These are phyloP conservation scores for Anas platyrhynchos DNA, from an alignment of 2,113 vertebrate genomes.

Conservation along the genomic window DNA sequence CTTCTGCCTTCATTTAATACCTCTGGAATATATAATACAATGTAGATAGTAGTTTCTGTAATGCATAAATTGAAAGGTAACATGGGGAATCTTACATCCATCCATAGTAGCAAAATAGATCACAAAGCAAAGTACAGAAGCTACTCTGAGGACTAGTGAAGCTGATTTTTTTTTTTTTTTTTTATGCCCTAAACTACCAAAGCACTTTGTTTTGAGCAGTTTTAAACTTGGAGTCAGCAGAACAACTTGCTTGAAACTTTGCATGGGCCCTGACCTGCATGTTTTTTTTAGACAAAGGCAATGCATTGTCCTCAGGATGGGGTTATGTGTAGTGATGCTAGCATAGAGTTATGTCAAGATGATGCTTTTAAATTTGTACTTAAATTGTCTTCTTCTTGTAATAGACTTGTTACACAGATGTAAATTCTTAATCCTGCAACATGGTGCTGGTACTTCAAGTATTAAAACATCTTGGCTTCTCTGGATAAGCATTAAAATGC, in stretches of 20 bases:
- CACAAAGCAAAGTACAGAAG: not conserved
- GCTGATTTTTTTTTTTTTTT: not conserved
- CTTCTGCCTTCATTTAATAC: not conserved
- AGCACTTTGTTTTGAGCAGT: not conserved
- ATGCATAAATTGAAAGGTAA: not conserved
- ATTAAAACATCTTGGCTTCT: not conserved
- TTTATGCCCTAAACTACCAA: not conserved
- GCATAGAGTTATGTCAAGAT: not conserved
- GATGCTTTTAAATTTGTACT: not conserved
- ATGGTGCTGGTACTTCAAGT: not conserved
- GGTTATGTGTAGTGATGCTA: not conserved
- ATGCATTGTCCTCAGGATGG: not conserved
- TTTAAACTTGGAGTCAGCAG: not conserved
- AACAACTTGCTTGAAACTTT: not conserved
- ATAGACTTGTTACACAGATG: not conserved
- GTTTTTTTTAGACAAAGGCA: not conserved
- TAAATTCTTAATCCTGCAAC: not conserved
- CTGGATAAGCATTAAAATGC: not conserved
- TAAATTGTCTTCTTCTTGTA: not conserved
- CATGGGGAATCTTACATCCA: not conserved
- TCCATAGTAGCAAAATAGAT: not conserved
- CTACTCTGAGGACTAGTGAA: not conserved
- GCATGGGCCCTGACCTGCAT: not conserved
- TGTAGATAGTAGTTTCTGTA: not conserved
- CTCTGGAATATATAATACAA: no score